Evolutionary conservation across 2,888 invertebrate species (phyloP), one percentile per base, ranked within the genome.

Genomic region (Chymomyza fuscimana): DNA sequence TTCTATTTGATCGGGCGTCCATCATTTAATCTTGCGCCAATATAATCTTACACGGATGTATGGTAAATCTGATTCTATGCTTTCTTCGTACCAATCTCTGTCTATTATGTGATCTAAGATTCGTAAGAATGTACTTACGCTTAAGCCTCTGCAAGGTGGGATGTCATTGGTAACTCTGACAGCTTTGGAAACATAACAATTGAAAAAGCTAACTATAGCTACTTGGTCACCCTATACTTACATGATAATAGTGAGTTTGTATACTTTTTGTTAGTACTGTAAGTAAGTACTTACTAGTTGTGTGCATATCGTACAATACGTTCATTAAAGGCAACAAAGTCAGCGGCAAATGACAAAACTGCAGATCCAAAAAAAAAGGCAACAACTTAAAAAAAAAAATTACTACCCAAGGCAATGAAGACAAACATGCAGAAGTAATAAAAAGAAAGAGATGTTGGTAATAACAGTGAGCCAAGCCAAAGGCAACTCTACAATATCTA

Each of bases 371-470:
- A 72, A 76, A 75, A 76, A 51, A 50, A 58, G 40, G 66, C 9
- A 62, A 22, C 10, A 46, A 62, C 19, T 22, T 19, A 32, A 32
- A 32, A 32, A 32, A 32, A 32, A 32, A 32, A 32, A 32, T 32
- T 32, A 32, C 32, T 32, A 32, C 32, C 32, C 56, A 65, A 70
- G 51, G 75, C 75, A 75, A 25, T 68, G 51, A 74, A 71, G 64
- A 22, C 73, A 63, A 52, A 68, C 54, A 70, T 73, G 70, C 73
- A 70, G 77, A 64, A 72, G 72, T 69, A 72, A 76, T 76, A 72
- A 76, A 72, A 65, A 40, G 19, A 56, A 76, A 69, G 62, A 72
- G 72, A 74, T 82, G 87, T 74, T 82, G 87, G 87, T 82, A 82
- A 87, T 83, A 83, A 83, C 87, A 86, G 83, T 75, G 77, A 36